Conservation (phyloP, 2,113 vertebrate species). For the Scalopus aquaticus region DNA sequence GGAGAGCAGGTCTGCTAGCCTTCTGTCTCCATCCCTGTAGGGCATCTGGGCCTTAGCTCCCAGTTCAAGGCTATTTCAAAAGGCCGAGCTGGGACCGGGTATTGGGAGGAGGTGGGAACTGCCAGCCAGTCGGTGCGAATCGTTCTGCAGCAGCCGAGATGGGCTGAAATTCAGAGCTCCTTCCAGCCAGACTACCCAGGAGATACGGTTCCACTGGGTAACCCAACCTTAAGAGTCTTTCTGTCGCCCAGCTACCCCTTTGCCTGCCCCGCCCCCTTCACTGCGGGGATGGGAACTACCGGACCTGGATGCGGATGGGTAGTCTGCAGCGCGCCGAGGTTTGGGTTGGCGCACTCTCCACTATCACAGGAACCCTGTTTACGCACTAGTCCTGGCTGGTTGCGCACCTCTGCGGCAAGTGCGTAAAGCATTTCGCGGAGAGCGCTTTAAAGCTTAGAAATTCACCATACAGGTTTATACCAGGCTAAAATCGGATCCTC, state of each 20-base stretch:
- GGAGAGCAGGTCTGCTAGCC: neutral
- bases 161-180: neutral
- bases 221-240: neutral
- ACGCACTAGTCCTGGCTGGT: neutral
- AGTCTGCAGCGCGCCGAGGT: fast-evolving
- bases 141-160: neutral
- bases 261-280: neutral
- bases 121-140: neutral
- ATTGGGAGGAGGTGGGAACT: neutral
- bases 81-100: neutral
- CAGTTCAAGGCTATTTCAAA: neutral
- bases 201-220: neutral
- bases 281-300: neutral
- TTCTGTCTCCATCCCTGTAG: neutral
- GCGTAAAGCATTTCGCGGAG: neutral
- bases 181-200: neutral
- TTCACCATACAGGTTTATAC: neutral
- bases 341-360: neutral
- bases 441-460: neutral
- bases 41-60: neutral
- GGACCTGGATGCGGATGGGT: fast-evolving
- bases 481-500: neutral
- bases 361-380: neutral
- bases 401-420: neutral
- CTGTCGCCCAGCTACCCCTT: neutral